Percentiles rank a stretch among this genome's conserved stretches.
phyloP scores from a whole-genome alignment of 1,140 invertebrate genomes.

The Prorops nasuta region DNA sequence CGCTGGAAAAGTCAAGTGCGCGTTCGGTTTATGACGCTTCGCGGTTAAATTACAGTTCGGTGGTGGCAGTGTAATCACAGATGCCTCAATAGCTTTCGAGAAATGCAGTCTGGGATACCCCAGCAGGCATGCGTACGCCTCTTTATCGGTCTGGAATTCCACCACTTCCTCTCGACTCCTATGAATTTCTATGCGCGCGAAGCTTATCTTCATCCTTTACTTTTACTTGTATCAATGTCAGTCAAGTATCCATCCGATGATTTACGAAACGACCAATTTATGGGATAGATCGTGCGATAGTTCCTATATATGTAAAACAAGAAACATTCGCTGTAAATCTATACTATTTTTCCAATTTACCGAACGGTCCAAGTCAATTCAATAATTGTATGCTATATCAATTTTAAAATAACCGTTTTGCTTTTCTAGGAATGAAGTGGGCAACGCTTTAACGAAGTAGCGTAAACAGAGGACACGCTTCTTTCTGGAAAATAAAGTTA shows the following conservation, averaged over 20 bases:
- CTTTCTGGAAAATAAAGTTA: too few species aligned
- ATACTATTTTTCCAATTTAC: too few species aligned
- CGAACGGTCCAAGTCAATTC: too few species aligned
- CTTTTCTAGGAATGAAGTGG: too few species aligned
- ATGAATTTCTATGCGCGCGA: background rate
- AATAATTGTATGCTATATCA: too few species aligned
- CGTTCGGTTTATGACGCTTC: conserved; percentile 4
- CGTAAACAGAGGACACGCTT: too few species aligned
- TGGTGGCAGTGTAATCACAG: conserved; percentile 9
- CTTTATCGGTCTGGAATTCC: too few species aligned
- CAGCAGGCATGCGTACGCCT: too few species aligned
- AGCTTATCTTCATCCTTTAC: background rate
- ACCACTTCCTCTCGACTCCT: conserved; percentile 5
- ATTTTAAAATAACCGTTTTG: too few species aligned
- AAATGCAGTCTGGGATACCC: conserved; percentile 3
- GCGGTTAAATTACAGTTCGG: conserved; percentile 12
- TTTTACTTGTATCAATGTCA: background rate
- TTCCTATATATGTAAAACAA: too few species aligned
- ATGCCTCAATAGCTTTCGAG: conserved; percentile 4
- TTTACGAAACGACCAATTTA: conserved; percentile 6
- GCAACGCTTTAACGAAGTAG: too few species aligned
- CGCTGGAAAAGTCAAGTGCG: background rate
- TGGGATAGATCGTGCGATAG: conserved; percentile 2
- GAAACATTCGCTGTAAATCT: too few species aligned
- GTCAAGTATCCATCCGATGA: conserved; percentile 3